Base-by-base conservation (phyloP, 2,888 invertebrate genomes). In the Achlya flavicornis region DNA sequence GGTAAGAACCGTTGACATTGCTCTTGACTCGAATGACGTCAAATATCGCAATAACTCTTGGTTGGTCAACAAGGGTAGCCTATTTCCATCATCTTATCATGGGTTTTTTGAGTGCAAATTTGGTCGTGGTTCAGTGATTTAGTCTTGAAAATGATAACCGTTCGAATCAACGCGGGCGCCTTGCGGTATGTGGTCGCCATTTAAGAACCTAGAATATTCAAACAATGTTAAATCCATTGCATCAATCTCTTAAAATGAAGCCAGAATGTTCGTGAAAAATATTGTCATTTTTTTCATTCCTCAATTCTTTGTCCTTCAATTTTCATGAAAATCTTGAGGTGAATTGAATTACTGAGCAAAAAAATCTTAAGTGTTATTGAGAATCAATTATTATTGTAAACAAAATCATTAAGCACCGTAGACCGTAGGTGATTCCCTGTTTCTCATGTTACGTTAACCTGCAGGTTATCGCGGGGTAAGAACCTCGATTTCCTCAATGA, bases 381-480 rank as follows among this genome's bases (percentile, higher is more conserved):
- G 19, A 53, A 53, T 19, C 53, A 53, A 48, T 46, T n/a, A 48
- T 46, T 8, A 41, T n/a, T n/a, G n/a, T 43, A 14, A 43, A 48
- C 16, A 48, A 48, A 48, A 26, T 2, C 26, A 26, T 26, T 26
- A 16, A 48, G 16, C 16, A 19, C 7, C 7, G 19, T 0, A 2
- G 14, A 19, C 16, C 14, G 19, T 10, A 53, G 53, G 53, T 53
- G 53, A 53, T 53, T 53, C 53, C 53, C 53, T 53, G 19, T 53
- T 19, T 19, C 53, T 19, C 53, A 48, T 14, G 0, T 48, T 16
- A 16, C 53, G 11, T 19, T 53, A 53, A 53, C 53, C 53, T 53
- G 4, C 35, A 43, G 60, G 41, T 41, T 60, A 60, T 60, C 60
- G 32, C 41, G 8, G 60, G 60, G 60, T 59, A 60, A 60, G 60